These are phyloP conservation scores for Vicugna pacos DNA, from an alignment of 2,113 vertebrate species.

Conservation along the genomic window DNA sequence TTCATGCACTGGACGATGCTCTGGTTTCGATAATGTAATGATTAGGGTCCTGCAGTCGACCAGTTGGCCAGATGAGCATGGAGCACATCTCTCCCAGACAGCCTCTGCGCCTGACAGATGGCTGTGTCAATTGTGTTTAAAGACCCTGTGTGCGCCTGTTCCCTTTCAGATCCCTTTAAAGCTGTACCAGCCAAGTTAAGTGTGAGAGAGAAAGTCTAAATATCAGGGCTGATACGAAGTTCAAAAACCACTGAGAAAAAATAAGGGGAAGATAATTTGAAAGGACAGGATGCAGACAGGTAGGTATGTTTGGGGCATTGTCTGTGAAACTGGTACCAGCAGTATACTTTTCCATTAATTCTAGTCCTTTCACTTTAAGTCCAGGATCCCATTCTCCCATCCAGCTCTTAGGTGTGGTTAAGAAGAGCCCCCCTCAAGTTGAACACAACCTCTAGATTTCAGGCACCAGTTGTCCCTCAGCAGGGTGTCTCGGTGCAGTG, in stretches of 20 bases:
- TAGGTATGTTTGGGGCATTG: background rate
- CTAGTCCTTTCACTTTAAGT: background rate
- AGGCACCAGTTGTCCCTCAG: background rate
- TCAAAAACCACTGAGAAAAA: background rate
- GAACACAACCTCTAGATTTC: background rate
- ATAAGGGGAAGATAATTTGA: background rate
- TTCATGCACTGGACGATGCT: background rate
- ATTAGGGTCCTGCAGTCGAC: conserved; percentile 48
- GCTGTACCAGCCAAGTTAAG: background rate
- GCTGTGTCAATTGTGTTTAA: conserved; percentile 51
- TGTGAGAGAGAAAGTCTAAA: background rate
- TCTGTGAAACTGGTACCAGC: background rate
- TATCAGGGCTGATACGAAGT: background rate
- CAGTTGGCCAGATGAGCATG: conserved; percentile 75
- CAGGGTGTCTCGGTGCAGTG: background rate
- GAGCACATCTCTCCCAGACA: background rate
- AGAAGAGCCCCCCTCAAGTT: background rate
- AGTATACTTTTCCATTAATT: background rate
- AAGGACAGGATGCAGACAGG: accelerated
- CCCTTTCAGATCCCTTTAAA: conserved; percentile 26
- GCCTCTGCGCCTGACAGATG: conserved; percentile 66
- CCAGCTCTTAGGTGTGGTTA: background rate
- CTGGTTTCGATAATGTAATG: conserved; percentile 56
- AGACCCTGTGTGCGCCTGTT: background rate
- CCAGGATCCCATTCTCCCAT: background rate